Evolutionary conservation across 1,140 invertebrate species (phyloP).

Genomic region (Oryzaephilus surinamensis): DNA sequence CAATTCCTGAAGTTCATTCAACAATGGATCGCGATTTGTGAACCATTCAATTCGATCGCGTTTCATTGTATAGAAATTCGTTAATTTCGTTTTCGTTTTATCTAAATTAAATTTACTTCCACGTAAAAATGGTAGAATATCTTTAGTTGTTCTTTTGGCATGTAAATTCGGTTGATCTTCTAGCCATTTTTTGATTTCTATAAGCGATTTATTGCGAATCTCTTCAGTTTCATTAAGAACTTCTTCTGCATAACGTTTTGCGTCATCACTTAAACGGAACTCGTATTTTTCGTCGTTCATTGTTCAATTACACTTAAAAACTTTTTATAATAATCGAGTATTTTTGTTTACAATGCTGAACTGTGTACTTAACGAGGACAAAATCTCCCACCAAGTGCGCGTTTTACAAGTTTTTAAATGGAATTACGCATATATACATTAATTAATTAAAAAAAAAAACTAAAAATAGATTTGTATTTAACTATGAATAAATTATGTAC

Average conservation of each 20-base stretch:
- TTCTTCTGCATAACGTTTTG: slow-evolving; percentile 8
- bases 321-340: not conserved
- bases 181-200: slow-evolving; percentile 19
- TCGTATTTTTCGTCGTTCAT: slow-evolving; percentile 1
- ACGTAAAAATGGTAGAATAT: slow-evolving; percentile 45
- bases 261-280: slow-evolving; percentile 4
- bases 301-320: not conserved
- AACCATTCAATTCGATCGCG: slow-evolving; percentile 48
- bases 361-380: too few relatives aligned
- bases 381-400: too few relatives aligned
- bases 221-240: slow-evolving; percentile 21
- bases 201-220: slow-evolving; percentile 9
- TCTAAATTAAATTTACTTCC: slow-evolving; percentile 50
- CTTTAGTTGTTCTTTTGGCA: not conserved
- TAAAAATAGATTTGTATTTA: too few relatives aligned
- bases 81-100: slow-evolving; percentile 44
- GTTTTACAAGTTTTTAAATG: too few relatives aligned
- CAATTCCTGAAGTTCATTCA: slow-evolving; percentile 45
- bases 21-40: slow-evolving; percentile 44
- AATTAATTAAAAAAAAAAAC: too few relatives aligned
- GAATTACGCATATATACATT: too few relatives aligned
- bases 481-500: slow-evolving; percentile 10
- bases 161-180: slow-evolving; percentile 5
- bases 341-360: not conserved
- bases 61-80: slow-evolving; percentile 47